Base-by-base conservation (phyloP, 1,140 invertebrate species). In the Neodiprion fabricii region DNA sequence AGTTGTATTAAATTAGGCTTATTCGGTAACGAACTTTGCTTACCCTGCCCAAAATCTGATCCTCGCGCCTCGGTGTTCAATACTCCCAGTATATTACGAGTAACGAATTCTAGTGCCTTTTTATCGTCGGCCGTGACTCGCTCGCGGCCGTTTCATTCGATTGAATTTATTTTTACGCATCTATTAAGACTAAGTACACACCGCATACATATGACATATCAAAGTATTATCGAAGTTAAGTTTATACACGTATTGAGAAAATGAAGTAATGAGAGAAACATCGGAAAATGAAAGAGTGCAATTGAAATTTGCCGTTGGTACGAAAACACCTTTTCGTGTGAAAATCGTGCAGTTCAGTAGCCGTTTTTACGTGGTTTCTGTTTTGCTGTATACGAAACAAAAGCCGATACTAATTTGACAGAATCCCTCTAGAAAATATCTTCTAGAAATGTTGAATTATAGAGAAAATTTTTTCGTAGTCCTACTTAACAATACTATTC, bases 201-300 rank as follows among this genome's bases (percentile, higher is more conserved):
- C n/a, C n/a, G n/a, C n/a, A 61, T 14, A 61, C 53, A 9, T 61
- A 61, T 17, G 11, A 61, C 7, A 61, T 61, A 12, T 12, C 5
- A 17, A 61, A 61, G 53, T 61, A 61, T 61, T 61, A 61, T 61
- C 53, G 53, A 61, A 61, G 53, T 61, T 61, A 61, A 61, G 8
- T 61, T 61, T 61, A 61, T 61, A 17, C n/a, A 61, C 53, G 53
- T 61, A 17, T 61, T 61, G 11, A 61, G 9, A 61, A 17, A 12
- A 61, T 12, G n/a, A 61, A 61, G 4, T 12, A 61, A 14, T 14
- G 4, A 17, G 5, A 14, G 53, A 61, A 8, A 17, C 5, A 17
- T 14, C 11, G 53, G 9, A 61, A 14, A 61, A 53, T 53, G 50
- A 53, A 21, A 21, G 17, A 21, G 17, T 21, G 17, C 17, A 21